These are phyloP conservation scores for Sebastes minor DNA, from an alignment of 2,797 vertebrate genomes.

Conservation along the genomic window DNA sequence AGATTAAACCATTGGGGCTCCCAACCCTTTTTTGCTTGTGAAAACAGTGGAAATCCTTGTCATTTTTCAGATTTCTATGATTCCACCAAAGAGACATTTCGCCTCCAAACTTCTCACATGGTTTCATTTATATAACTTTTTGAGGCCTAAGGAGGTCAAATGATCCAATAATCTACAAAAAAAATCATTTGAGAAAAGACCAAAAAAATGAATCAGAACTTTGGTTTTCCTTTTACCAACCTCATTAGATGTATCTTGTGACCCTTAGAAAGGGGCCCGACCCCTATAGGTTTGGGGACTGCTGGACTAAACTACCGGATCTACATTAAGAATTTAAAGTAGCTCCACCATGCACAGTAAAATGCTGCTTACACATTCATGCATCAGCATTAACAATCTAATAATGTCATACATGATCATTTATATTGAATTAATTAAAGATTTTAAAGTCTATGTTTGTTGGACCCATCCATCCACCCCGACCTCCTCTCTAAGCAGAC, in stretches of 20 bases:
- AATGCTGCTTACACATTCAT: background rate
- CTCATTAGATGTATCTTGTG: background rate
- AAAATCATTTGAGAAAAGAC: background rate
- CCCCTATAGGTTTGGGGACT: background rate
- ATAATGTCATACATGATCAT: background rate
- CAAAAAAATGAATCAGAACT: background rate
- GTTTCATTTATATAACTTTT: too few relatives aligned
- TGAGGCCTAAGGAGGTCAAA: too few relatives aligned
- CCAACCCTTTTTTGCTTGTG: too few relatives aligned
- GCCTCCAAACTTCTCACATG: too few relatives aligned
- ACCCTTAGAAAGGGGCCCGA: background rate
- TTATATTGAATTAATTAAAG: too few relatives aligned
- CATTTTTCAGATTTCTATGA: too few relatives aligned
- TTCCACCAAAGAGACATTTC: too few relatives aligned
- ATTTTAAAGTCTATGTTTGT: too few relatives aligned
- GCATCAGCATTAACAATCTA: background rate
- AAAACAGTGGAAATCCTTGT: too few relatives aligned
- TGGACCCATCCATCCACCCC: too few relatives aligned
- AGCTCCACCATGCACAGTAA: background rate
- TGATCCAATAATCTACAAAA: background rate
- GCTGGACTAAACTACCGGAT: background rate
- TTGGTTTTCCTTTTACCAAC: background rate
- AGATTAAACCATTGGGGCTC: too few relatives aligned
- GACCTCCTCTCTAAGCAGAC: too few relatives aligned
- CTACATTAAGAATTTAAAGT: background rate